phyloP scores from a whole-genome alignment of 2,797 vertebrate genomes.

The Notoglanidium macrostoma region DNA sequence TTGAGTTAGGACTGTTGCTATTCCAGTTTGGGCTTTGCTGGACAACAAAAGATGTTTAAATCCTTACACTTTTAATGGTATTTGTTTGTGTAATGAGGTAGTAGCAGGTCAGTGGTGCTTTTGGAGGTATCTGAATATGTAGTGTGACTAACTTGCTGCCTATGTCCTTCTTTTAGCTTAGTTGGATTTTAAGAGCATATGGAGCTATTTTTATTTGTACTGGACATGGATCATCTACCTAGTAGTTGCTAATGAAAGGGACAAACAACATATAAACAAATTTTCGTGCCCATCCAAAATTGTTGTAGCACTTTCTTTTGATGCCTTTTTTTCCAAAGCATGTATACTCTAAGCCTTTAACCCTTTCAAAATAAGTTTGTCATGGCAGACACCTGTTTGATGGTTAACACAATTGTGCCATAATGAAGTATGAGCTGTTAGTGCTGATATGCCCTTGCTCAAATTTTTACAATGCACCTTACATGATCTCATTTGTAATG shows the following conservation, averaged over 20 bases:
- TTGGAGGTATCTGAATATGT: neutral
- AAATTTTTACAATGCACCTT: slow-evolving; percentile 30
- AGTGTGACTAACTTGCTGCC: slow-evolving; percentile 30
- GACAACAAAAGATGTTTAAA: slow-evolving; percentile 26
- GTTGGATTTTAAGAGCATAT: slow-evolving; percentile 33
- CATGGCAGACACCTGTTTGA: slow-evolving; percentile 14
- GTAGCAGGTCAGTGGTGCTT: slow-evolving; percentile 20
- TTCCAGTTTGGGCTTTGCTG: slow-evolving; percentile 35
- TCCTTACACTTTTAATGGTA: neutral
- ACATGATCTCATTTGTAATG: slow-evolving; percentile 13
- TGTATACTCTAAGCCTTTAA: slow-evolving; percentile 46
- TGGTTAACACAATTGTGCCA: slow-evolving; percentile 27
- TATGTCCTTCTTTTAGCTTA: slow-evolving; percentile 14
- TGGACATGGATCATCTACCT: neutral
- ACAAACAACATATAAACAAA: slow-evolving; percentile 32
- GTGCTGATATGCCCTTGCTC: slow-evolving; percentile 29
- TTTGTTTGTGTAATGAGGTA: slow-evolving; percentile 12
- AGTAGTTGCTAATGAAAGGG: slow-evolving; percentile 22
- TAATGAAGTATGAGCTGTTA: slow-evolving; percentile 28
- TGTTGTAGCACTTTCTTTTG: slow-evolving; percentile 40
- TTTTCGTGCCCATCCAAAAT: slow-evolving; percentile 29
- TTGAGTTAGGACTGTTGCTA: slow-evolving; percentile 45
- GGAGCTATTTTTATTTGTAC: slow-evolving; percentile 14
- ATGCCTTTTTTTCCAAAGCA: slow-evolving; percentile 22
- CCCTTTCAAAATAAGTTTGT: neutral